Base-by-base conservation (phyloP, 2,888 invertebrate genomes). In the Synergus umbraculus region DNA sequence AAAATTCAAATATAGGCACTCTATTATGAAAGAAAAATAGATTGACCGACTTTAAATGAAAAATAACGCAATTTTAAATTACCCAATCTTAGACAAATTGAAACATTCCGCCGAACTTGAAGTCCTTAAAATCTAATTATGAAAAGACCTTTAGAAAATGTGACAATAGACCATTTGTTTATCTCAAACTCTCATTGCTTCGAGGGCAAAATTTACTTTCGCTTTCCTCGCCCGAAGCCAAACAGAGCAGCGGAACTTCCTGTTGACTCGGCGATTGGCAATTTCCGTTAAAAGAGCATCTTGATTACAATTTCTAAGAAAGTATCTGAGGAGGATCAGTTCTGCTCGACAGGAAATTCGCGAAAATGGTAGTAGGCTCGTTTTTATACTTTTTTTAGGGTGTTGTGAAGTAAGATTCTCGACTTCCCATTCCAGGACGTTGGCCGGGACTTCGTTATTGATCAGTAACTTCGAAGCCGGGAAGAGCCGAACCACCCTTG, bases 401-500 rank as follows among this genome's bases (percentile, higher is more conserved):
- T n/a, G 49, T 54, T 49, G 46, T 37, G 29, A 63, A 44, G 46
- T 73, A 63, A 78, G 58, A 60, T 41, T 43, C 67, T 73, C 46
- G 60, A 12, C 58, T 44, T 54, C 44, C 43, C 44, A n/a, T 41
- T 29, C 15, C 18, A 22, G 65, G n/a, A 18, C 29, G 12, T n/a
- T 49, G 63, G 66, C 65, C 37, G 46, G 43, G 54, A 67, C 66
- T 65, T 79, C 67, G 85, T 87, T 89, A 89, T 89, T 87, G 89
- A 89, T 89, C 87, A 86, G 84, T 78, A 84, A 85, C 84, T 81
- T 76, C 83, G 82, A 84, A 83, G 83, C 82, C 79, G 79, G 44
- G 77, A 85, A 86, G 86, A 87, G 87, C 87, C 86, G 85, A 88
- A 83, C 84, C 83, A 85, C 88, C 87, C 88, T 81, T 82, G 37